Evolutionary conservation across 2,797 vertebrate genomes (phyloP), one percentile per base, ranked within the genome.

Genomic region (Paguma larvata): DNA sequence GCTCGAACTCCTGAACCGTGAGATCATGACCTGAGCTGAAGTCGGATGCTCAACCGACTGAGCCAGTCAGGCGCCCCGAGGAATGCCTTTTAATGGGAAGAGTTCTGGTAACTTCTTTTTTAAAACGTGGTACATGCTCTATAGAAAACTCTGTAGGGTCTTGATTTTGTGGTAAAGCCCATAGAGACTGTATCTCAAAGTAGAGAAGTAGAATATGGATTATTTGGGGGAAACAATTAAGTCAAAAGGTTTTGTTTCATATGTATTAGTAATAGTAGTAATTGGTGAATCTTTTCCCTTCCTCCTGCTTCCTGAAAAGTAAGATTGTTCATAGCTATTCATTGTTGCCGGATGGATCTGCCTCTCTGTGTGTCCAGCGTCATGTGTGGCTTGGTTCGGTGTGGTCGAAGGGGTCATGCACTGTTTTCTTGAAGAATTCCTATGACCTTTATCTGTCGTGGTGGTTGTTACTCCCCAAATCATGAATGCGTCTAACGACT

Each of bases 221-320:
- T 90, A 41, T 92, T 63, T 89, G 77, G 65, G 85, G n/a, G 56
- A 95, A 96, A 94, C 48, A 34, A 18, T 87, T 72, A 93, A 96
- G 51, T 85, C 32, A 59, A 84, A 90, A 93, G 53, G 9, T 89
- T 91, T 89, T 77, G 25, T 92, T 92, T 75, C 3, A 0, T 79
- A 38, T 68, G 16, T 72, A 48, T 93, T 82, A 63, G 27, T 59
- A 79, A 83, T 68, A 34, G 18, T 84, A 73, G 59, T 86, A 48
- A 51, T n/a, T 46, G 41, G 41, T 79, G 65, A 91, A 38, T 88
- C 19, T 53, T 97, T 95, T 97, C 44, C 63, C 62, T 97, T 97
- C 63, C 9, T 62, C 59, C 87, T 68, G 41, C 59, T 90, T 94
- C 95, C 91, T 94, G 91, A 83, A 91, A 67, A 85, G 38, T 86